Base-by-base conservation (phyloP, 2,888 invertebrate genomes). In the Archips crataeganus region DNA sequence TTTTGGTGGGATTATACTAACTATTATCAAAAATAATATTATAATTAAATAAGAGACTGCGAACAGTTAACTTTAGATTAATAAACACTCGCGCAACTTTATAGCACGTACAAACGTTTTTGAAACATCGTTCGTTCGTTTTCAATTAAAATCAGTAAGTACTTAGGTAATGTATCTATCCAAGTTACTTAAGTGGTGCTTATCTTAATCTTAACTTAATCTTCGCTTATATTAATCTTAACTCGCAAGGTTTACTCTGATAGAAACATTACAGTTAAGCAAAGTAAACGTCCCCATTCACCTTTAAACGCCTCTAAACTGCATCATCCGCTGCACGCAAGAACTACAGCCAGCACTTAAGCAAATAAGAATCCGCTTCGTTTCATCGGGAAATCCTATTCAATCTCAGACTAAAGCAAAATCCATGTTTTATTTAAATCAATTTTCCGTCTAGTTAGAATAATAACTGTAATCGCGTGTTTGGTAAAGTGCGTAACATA, bases 401-500 rank as follows among this genome's bases (percentile, higher is more conserved):
- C 39, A 66, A 54, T 54, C 65, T 54, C 39, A 39, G 54, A 11
- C 54, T 54, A 13, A 73, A 68, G 39, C 68, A 11, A 63, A 68
- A 59, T 1, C 60, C 63, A 64, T 69, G 73, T 73, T 64, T 34
- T 73, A 73, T 73, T 73, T 47, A 69, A 73, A 73, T 73, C 57
- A 73, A 68, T 60, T 47, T 69, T 68, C 68, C 49, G 73, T 59
- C 47, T 34, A 42, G 63, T 62, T 62, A 64, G 6, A 54, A 57
- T 64, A 64, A 57, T 49, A 42, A 42, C 64, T 5, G 5, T 47
- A 51, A 65, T 69, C 57, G 67, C 67, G 61, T 49, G 67, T 68
- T 68, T 36, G 54, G 54, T 8, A 45, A 23, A 34, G 32, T 57
- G 57, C 45, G 47, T 39, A 68, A 34, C 61, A 39, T 66, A 61